A percentile compares a stretch with the other conserved stretches of the same genome.
Evolutionary conservation across 1,140 invertebrate species (phyloP).

Genomic region (Philaenus spumarius): DNA sequence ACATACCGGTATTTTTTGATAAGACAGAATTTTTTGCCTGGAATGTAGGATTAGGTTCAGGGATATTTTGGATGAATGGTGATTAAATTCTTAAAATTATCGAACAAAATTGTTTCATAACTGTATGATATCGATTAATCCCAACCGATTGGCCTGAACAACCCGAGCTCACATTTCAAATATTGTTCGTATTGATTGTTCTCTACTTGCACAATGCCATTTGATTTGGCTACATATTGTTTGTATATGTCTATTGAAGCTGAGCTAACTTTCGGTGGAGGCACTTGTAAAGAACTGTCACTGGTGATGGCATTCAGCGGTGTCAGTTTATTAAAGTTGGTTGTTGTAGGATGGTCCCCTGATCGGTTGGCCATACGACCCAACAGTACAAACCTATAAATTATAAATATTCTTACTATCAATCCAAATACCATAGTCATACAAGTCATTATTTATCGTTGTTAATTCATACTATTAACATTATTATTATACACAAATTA

Average conservation of each 20-base stretch:
- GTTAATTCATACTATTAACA: too few relatives aligned
- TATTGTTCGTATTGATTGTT: constrained; percentile 8
- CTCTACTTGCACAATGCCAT: background rate
- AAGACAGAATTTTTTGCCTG: too few relatives aligned
- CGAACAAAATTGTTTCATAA: too few relatives aligned
- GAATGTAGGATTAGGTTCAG: too few relatives aligned
- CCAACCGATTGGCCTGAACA: constrained; percentile 6
- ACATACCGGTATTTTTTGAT: too few relatives aligned
- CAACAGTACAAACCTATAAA: constrained; percentile 4
- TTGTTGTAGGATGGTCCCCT: background rate
- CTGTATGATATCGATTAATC: background rate
- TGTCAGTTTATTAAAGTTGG: background rate
- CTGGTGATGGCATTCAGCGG: background rate
- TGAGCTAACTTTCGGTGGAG: constrained; percentile 2
- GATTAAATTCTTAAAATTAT: too few relatives aligned
- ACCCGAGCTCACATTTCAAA: constrained; percentile 11
- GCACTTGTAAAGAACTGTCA: background rate
- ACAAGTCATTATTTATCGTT: too few relatives aligned
- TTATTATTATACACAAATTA: too few relatives aligned
- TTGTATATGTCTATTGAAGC: constrained; percentile 10
- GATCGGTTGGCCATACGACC: constrained; percentile 4
- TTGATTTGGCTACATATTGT: constrained; percentile 1
- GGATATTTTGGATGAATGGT: too few relatives aligned
- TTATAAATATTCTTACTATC: too few relatives aligned
- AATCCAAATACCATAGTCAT: too few relatives aligned